Evolutionary conservation across 2,888 invertebrate species (phyloP), one percentile per base, ranked within the genome.

Genomic region (Drosophila seclusa): DNA sequence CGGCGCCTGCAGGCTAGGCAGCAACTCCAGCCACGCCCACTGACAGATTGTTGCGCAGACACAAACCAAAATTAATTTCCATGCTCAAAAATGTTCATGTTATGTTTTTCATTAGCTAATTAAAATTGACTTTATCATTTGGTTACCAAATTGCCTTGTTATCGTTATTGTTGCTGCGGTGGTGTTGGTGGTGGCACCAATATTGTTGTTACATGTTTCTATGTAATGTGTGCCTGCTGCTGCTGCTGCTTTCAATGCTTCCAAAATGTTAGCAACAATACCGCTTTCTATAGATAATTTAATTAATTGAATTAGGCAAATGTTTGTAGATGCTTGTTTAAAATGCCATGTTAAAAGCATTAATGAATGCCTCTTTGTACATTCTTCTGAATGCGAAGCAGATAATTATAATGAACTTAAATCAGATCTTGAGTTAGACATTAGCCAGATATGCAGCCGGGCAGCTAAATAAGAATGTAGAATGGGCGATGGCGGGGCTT

Each of bases 71-170:
- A 76, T 78, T 67, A 72, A 74, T 83, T 83, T 81, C 60, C 78
- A 75, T 73, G 45, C 49, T 57, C 68, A 50, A 65, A 66, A 68
- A 64, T 82, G 62, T 72, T 63, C 72, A 67, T 58, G 64, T 52
- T 45, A 45, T 68, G 75, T 59, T 81, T 78, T 82, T 69, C 84
- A 84, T 84, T 84, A 84, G 84, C 84, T 84, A 84, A 84, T 88
- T 88, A 86, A 84, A 84, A 71, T 88, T 73, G 68, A 76, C 80
- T 83, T 68, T 73, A 77, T 83, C 80, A 87, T 68, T 85, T 80
- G 80, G 55, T 80, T 66, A 80, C 77, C 50, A 57, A 72, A 78
- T 77, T 76, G 70, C 66, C 80, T 67, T 80, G 77, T 77, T 78
- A 80, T 68, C 68, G 61, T 68, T 53, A 59, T 62, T 57, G 49